Evolutionary conservation across 2,888 invertebrate species (phyloP).

Genomic region (Xanthia icteritia): DNA sequence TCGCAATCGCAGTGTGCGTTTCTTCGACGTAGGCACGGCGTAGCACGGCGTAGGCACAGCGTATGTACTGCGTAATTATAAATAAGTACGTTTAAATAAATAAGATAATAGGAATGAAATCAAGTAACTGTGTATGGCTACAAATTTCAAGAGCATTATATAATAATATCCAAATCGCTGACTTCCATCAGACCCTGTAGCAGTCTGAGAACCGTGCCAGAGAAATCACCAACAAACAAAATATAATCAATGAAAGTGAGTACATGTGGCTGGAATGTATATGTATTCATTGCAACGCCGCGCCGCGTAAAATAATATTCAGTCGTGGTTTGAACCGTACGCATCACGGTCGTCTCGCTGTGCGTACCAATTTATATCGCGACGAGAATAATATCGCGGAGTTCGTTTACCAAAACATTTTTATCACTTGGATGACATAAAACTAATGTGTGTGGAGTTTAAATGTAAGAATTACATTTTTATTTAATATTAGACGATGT

Average conservation of each 20-base stretch:
- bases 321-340: slow-evolving; percentile 37
- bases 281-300: background rate
- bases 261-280: slow-evolving; percentile 8
- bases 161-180: background rate
- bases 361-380: slow-evolving; percentile 41
- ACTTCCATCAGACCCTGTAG: background rate
- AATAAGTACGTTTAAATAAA: background rate
- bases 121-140: background rate
- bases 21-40: background rate
- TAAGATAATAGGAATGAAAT: background rate
- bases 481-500: background rate
- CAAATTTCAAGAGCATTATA: background rate
- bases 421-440: slow-evolving; percentile 27
- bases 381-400: slow-evolving; percentile 58
- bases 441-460: slow-evolving; percentile 36
- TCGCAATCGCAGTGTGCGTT: background rate
- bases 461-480: slow-evolving; percentile 50
- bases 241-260: slow-evolving; percentile 46
- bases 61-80: too few relatives aligned
- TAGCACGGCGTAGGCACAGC: background rate
- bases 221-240: slow-evolving; percentile 28
- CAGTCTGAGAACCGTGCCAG: background rate
- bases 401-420: slow-evolving; percentile 29
- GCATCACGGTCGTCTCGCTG: slow-evolving; percentile 22
- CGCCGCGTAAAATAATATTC: slow-evolving; percentile 20